Base-by-base conservation (phyloP, 2,113 vertebrate genomes). In the Mola mola region DNA sequence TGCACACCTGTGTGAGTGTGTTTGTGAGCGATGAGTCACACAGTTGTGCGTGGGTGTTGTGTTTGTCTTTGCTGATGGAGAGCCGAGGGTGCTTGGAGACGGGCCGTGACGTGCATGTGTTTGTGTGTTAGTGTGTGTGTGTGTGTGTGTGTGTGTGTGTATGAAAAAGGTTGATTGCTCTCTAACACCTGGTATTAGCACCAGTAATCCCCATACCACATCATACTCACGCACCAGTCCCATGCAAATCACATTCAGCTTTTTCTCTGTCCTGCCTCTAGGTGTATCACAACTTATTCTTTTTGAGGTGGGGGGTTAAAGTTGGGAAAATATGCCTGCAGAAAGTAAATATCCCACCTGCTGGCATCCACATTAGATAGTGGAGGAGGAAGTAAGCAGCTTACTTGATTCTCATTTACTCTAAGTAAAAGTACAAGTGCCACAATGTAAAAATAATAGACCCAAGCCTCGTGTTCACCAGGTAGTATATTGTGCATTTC, bases 171-270 rank as follows among this genome's bases (percentile, higher is more conserved):
- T 67, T 73, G 78, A 87, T 84, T 84, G 84, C 87, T 80, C 72
- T 72, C 75, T 81, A 90, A 89, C 86, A 89, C 85, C 87, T 88
- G 88, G 86, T 87, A 89, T 89, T 88, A 89, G 86, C 65, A 43
- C 5, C 55, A 74, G 84, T 89, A 89, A 89, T 89, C 88, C 88
- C 75, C 66, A 56, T 72, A 84, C 79, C 75, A 84, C 81, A 88
- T 84, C 79, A 74, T 84, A 85, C 88, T 88, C 86, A 88, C 84
- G 88, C 86, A 89, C 82, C 55, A 73, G 69, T 81, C 66, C 76
- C 72, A 58, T 72, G 65, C 56, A 78, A 72, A 83, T 80, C 82
- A 53, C 66, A 41, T 75, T 55, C 62, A 56, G 33, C 46, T 66
- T 31, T 13, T 46, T 5, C 33, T n/a, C 63, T 8, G 51, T 72